Conservation (phyloP, 2,797 vertebrate species). For the Tympanoctomys barrerae region DNA sequence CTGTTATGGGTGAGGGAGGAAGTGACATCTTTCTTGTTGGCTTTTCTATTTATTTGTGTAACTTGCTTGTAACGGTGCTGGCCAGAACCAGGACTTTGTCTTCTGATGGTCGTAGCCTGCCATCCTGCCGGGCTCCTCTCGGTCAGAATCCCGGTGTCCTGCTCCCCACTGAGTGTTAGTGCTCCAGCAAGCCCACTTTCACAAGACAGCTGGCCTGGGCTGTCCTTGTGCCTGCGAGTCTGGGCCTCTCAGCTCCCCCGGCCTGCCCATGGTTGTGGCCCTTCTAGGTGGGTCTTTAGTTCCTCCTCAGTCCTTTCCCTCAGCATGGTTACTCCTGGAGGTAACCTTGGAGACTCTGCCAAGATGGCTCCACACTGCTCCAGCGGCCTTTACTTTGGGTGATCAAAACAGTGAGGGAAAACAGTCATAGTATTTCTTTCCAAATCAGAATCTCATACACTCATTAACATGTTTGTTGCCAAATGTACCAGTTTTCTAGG, state of each 20-base stretch:
- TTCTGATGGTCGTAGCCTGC: background rate
- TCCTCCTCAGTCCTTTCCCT: background rate
- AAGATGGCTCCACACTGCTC: background rate
- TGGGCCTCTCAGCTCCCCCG: background rate
- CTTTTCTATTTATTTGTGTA: slow-evolving; percentile 34
- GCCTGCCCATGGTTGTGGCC: background rate
- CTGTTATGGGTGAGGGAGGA: slow-evolving; percentile 29
- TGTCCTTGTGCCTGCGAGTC: background rate
- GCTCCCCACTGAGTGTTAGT: background rate
- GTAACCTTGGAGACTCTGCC: background rate
- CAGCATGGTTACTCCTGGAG: background rate
- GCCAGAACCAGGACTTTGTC: background rate
- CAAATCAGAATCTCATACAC: slow-evolving; percentile 19
- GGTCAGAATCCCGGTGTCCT: background rate
- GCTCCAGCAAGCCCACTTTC: fast-evolving
- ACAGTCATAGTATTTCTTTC: slow-evolving; percentile 1
- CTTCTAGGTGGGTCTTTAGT: background rate
- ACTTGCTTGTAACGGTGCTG: background rate
- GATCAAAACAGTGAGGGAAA: background rate
- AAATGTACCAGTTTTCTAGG: background rate
- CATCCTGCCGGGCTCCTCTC: background rate
- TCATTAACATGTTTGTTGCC: background rate
- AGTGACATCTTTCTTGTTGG: slow-evolving; percentile 42
- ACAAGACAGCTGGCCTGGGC: background rate
- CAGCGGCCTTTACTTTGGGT: background rate